These are phyloP conservation scores for Tricholauxania praeusta DNA, from an alignment of 2,888 invertebrate species.

Conservation along the genomic window DNA sequence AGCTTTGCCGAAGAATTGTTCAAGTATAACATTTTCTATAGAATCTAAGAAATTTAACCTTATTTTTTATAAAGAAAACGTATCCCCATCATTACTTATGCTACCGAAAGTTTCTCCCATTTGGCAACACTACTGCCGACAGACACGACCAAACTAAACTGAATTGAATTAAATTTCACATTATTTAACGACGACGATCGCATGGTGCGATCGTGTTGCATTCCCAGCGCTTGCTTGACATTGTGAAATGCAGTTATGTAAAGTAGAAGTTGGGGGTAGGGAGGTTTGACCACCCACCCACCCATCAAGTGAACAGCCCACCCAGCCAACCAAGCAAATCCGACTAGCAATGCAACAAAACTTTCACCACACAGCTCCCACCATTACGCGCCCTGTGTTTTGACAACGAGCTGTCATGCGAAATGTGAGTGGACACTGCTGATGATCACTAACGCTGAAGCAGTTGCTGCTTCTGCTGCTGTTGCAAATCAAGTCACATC, in stretches of 20 bases:
- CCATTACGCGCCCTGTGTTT: slow-evolving; percentile 1
- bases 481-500: slow-evolving; percentile 23
- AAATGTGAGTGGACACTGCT: slow-evolving; percentile 10
- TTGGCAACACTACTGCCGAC: not conserved
- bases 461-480: slow-evolving; percentile 25
- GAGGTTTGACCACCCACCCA: not conserved
- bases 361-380: not conserved
- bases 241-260: slow-evolving; percentile 23
- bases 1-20: too few species aligned
- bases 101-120: not conserved
- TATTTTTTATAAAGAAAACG: too few species aligned
- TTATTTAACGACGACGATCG: not conserved
- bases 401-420: slow-evolving; percentile 35
- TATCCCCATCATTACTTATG: too few species aligned
- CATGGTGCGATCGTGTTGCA: slow-evolving; percentile 32
- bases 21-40: too few species aligned
- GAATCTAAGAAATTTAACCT: too few species aligned
- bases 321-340: not conserved
- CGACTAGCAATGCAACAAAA: not conserved
- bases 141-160: not conserved
- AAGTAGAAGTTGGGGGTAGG: not conserved
- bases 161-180: too few species aligned
- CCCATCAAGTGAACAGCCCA: not conserved
- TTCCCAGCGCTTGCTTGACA: slow-evolving; percentile 23
- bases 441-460: not conserved